Evolutionary conservation across 2,888 invertebrate species (phyloP), one percentile per base, ranked within the genome.

Genomic region (Cryptops parisi): DNA sequence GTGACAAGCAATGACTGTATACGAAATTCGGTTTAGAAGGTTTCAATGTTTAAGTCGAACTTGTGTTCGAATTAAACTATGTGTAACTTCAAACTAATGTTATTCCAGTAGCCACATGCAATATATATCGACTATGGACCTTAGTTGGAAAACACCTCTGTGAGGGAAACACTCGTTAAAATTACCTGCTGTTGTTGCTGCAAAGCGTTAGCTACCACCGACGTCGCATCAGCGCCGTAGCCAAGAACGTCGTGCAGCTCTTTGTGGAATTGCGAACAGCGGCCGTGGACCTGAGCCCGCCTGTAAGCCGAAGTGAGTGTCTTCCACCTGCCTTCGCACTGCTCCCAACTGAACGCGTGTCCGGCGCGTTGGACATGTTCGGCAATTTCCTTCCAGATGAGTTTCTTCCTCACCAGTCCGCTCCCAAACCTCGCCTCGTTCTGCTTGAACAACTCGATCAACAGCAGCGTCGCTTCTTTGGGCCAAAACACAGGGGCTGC

Each of bases 301-400:
- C 46, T 21, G 17, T 46, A 46, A 17, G 46, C 46, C 5, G 46
- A 9, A 5, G 46, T 46, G 17, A 46, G 46, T 22, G 46, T 46
- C 24, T 46, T 46, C 46, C 46, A 46, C 9, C 46, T 21, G 21
- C 46, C 46, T 17, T 46, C 46, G 19, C 46, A 46, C 23, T 46
- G 46, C 17, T 46, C 46, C 46, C 46, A 46, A 9, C 22, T 22
- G 24, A 46, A 46, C 4, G 21, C 22, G 19, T 46, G 9, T 9
- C 46, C 46, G 6, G 9, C 4, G 9, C 22, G 22, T 17, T 23
- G 46, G 6, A 46, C 19, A 17, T 6, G 15, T 9, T 19, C 24
- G 9, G 46, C 21, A 9, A 46, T 46, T 17, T 46, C 46, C 24
- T 23, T 19, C 46, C 46, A 46, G 46, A 46, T 46, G 9, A 22